These are phyloP conservation scores for Metridium senile DNA, from an alignment of 92 coral and sea anemone genomes.

Conservation along the genomic window DNA sequence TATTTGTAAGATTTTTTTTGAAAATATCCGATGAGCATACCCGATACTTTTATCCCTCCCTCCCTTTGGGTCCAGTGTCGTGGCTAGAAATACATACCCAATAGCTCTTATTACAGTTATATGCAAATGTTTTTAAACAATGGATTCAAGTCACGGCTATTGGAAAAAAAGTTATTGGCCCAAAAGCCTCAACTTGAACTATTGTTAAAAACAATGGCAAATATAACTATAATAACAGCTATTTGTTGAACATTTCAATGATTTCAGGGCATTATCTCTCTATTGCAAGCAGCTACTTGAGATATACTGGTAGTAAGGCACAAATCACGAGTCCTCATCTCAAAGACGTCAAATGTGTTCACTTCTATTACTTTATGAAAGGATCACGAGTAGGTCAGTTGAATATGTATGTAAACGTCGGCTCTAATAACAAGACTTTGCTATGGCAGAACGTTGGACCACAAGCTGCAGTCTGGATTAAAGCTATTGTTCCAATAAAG, in stretches of 20 bases:
- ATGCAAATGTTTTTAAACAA: too few species aligned
- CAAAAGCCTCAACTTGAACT: too few species aligned
- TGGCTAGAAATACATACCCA: background rate
- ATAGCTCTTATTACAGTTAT: too few species aligned
- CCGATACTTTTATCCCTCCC: too few species aligned
- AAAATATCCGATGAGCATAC: background rate
- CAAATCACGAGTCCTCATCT: slow-evolving; percentile 45
- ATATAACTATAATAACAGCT: background rate
- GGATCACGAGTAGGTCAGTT: slow-evolving; percentile 48
- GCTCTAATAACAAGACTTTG: slow-evolving; percentile 3
- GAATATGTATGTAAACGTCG: slow-evolving; percentile 33
- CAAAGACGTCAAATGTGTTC: slow-evolving; percentile 33
- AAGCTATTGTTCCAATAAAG: slow-evolving; percentile 32
- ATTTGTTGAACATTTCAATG: background rate
- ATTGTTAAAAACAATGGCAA: background rate
- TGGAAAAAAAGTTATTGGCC: too few species aligned
- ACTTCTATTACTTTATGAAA: slow-evolving; percentile 54
- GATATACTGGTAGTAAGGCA: slow-evolving; percentile 1
- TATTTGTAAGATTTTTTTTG: too few species aligned
- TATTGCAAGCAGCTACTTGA: background rate
- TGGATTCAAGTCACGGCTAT: too few species aligned
- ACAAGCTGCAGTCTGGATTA: slow-evolving; percentile 43
- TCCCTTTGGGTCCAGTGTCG: background rate
- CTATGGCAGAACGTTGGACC: slow-evolving; percentile 56
- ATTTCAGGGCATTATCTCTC: slow-evolving; percentile 5